Percentiles rank a stretch among this genome's conserved stretches.
phyloP scores from a whole-genome alignment of 2,888 invertebrate genomes.

The Erannis defoliaria region DNA sequence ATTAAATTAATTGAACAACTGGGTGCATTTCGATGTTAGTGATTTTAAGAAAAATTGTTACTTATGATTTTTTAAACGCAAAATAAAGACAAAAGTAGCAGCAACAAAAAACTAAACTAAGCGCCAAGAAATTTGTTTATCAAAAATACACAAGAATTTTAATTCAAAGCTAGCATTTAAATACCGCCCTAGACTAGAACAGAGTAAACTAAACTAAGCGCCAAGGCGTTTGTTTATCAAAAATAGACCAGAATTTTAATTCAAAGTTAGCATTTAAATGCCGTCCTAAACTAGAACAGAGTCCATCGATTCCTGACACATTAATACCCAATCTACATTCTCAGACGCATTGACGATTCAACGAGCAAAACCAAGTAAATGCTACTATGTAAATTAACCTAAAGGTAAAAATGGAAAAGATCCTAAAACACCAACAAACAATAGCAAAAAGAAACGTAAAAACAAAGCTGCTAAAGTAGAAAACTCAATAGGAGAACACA shows the following conservation, averaged over 20 bases:
- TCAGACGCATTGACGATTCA: slow-evolving; percentile 61
- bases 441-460: slow-evolving; percentile 35
- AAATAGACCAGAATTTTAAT: slow-evolving; percentile 24
- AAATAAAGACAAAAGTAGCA: too few species aligned
- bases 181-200: not conserved
- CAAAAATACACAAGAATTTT: slow-evolving; percentile 21
- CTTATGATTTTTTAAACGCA: too few species aligned
- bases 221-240: not conserved
- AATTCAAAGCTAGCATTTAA: slow-evolving; percentile 13
- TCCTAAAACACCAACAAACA: slow-evolving; percentile 16
- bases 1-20: too few species aligned
- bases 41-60: too few species aligned
- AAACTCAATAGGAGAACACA: slow-evolving; percentile 19
- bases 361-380: slow-evolving; percentile 63
- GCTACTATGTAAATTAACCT: slow-evolving; percentile 57
- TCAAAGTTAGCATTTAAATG: slow-evolving; percentile 36
- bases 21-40: too few species aligned
- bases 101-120: not conserved
- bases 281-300: slow-evolving; percentile 22
- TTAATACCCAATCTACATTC: slow-evolving; percentile 48
- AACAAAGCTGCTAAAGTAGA: slow-evolving; percentile 28
- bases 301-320: slow-evolving; percentile 41
- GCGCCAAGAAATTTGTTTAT: not conserved
- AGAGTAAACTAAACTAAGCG: not conserved
- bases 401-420: slow-evolving; percentile 33